Evolutionary conservation across 2,888 invertebrate species (phyloP).

Genomic region (Drosophila yooni): DNA sequence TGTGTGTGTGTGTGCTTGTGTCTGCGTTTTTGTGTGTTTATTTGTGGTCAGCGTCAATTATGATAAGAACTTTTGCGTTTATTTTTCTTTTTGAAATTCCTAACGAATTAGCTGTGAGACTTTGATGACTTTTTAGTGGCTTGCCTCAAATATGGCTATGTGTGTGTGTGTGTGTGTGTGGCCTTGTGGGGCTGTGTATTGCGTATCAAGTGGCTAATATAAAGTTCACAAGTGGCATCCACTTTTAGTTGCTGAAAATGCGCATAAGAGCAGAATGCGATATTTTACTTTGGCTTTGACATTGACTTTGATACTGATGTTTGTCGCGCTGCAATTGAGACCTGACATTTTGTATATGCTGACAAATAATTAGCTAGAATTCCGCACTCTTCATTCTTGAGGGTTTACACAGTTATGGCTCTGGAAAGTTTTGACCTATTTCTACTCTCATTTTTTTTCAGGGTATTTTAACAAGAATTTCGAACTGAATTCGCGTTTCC

Average conservation of each 20-base stretch:
- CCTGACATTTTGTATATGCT: neutral
- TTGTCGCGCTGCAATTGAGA: neutral
- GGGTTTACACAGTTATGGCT: neutral
- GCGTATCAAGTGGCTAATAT: constrained; percentile 19
- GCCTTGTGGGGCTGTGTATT: constrained; percentile 11
- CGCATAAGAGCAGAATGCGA: constrained; percentile 8
- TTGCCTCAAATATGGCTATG: constrained; percentile 4
- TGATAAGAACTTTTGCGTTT: constrained; percentile 13
- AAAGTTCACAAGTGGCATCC: constrained; percentile 32
- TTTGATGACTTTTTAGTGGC: constrained; percentile 57
- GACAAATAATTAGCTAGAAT: neutral
- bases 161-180: neutral
- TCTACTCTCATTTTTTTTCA: neutral
- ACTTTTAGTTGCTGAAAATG: constrained; percentile 18
- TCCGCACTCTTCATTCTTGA: neutral
- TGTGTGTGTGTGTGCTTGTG: neutral
- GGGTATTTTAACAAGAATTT: neutral
- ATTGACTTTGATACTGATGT: neutral
- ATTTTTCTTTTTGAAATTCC: constrained; percentile 5
- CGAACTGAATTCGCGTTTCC: neutral
- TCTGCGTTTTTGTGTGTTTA: constrained; percentile 6
- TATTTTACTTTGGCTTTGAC: constrained; percentile 10
- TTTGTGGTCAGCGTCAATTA: constrained; percentile 38
- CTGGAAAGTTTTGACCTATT: neutral
- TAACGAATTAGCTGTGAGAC: constrained; percentile 57